Percentiles rank a stretch among this genome's conserved stretches.
Conservation (phyloP, 1,140 invertebrate species). For the Hestina assimilis region DNA sequence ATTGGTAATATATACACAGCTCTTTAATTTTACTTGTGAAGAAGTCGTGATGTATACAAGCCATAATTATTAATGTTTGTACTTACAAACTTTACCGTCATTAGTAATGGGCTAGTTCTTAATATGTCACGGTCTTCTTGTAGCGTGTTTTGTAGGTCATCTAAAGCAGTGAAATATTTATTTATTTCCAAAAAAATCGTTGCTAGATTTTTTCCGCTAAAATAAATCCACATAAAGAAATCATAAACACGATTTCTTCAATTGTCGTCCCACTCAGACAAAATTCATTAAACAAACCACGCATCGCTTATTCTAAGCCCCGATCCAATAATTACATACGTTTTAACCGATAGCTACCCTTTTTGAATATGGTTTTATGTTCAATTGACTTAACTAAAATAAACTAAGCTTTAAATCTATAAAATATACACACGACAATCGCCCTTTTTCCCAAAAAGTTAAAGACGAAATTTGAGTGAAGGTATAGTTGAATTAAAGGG, state of each 20-base stretch:
- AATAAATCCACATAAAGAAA: neutral
- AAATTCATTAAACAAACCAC: constrained; percentile 69
- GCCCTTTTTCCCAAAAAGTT: neutral
- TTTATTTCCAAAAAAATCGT: no score
- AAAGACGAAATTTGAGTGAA: constrained; percentile 20
- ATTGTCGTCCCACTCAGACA: constrained; percentile 25
- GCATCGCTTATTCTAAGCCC: constrained; percentile 55
- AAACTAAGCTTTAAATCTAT: constrained; percentile 17
- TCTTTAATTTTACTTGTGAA: no score
- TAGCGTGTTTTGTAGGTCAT: no score
- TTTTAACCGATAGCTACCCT: constrained; percentile 69
- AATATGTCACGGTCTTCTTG: no score
- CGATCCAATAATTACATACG: constrained; percentile 75
- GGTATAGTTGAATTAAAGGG: constrained; percentile 27
- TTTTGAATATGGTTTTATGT: constrained; percentile 73
- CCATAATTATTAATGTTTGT: no score
- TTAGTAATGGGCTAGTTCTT: no score
- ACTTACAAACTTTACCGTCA: no score
- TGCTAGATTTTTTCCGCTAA: no score
- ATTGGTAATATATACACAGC: no score
- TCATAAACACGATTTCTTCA: neutral
- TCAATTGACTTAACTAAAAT: constrained; percentile 54
- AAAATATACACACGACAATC: constrained; percentile 9
- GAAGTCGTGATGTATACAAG: no score
- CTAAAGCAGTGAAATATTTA: no score